Percentiles rank a stretch among this genome's conserved stretches.
Conservation (phyloP, 2,888 invertebrate genomes). For the Amorpha juglandis region DNA sequence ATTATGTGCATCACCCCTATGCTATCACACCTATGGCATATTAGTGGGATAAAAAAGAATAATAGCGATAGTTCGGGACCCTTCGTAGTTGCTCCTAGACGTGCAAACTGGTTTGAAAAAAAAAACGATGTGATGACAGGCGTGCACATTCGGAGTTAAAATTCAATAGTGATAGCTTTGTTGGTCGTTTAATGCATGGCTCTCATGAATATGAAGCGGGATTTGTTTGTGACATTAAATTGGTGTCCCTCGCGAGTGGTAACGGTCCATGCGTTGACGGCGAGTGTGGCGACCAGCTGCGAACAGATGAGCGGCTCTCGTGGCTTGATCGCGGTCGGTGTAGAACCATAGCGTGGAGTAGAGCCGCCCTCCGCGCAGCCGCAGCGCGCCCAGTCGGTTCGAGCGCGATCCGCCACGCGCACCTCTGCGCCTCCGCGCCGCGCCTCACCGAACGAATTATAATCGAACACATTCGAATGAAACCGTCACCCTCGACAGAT, state of each 20-base stretch:
- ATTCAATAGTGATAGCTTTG: conserved; percentile 46
- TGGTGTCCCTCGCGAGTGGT: conserved; percentile 53
- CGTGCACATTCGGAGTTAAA: conserved; percentile 40
- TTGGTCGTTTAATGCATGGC: conserved; percentile 44
- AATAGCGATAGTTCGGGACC: conserved; percentile 40
- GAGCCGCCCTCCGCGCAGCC: conserved; percentile 56
- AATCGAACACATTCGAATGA: conserved; percentile 62
- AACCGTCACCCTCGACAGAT: conserved; percentile 59
- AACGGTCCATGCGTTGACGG: conserved; percentile 59
- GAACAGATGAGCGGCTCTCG: conserved; percentile 62
- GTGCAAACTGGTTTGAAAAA: conserved; percentile 54
- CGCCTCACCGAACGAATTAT: conserved; percentile 52
- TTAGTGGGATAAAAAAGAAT: conserved; percentile 39
- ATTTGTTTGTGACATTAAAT: conserved; percentile 56
- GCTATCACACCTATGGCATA: conserved; percentile 36
- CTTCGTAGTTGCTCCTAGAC: conserved; percentile 43
- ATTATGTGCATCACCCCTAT: conserved; percentile 36
- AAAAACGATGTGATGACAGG: conserved; percentile 51
- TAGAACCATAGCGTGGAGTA: conserved; percentile 28
- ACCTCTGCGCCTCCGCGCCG: conserved; percentile 57
- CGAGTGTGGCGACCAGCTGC: conserved; percentile 57
- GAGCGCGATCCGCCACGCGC: conserved; percentile 75
- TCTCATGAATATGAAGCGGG: conserved; percentile 55
- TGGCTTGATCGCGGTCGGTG: conserved; percentile 27
- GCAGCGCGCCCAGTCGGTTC: conserved; percentile 61